These are phyloP conservation scores for Rotaria macrura DNA, from an alignment of 2,888 invertebrate species.

Conservation along the genomic window DNA sequence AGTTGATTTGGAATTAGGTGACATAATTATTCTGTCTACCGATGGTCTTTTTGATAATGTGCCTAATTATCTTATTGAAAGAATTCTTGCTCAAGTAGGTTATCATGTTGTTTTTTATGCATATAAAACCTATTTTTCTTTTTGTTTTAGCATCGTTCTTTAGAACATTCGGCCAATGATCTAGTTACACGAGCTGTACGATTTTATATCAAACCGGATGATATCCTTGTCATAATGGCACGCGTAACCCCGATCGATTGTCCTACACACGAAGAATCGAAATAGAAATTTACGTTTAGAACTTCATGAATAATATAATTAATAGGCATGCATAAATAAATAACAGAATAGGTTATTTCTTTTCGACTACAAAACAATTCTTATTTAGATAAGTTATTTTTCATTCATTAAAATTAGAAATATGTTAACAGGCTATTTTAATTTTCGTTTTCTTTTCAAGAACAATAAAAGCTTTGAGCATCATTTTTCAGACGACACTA, in stretches of 20 bases:
- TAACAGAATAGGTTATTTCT: too few relatives aligned
- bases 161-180: slow-evolving; percentile 22
- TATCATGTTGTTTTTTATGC: neutral
- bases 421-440: too few relatives aligned
- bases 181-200: slow-evolving; percentile 23
- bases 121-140: neutral
- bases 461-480: too few relatives aligned
- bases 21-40: slow-evolving; percentile 30
- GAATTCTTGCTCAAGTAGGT: slow-evolving; percentile 11
- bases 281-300: neutral
- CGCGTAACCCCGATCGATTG: neutral
- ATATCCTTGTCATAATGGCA: slow-evolving; percentile 31
- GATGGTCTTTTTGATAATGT: slow-evolving; percentile 33
- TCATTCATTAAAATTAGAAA: too few relatives aligned
- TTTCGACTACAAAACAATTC: too few relatives aligned
- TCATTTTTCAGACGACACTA: too few relatives aligned
- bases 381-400: too few relatives aligned
- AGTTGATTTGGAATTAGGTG: slow-evolving; percentile 23
- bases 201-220: slow-evolving; percentile 31
- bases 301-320: too few relatives aligned
- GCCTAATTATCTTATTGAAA: slow-evolving; percentile 18
- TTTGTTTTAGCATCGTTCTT: slow-evolving; percentile 11
- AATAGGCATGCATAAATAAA: too few relatives aligned
- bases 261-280: neutral
- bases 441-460: too few relatives aligned